A percentile compares a stretch with the other conserved stretches of the same genome.
phyloP scores from a whole-genome alignment of 2,888 invertebrate species.

The Quadroppia sp. region DNA sequence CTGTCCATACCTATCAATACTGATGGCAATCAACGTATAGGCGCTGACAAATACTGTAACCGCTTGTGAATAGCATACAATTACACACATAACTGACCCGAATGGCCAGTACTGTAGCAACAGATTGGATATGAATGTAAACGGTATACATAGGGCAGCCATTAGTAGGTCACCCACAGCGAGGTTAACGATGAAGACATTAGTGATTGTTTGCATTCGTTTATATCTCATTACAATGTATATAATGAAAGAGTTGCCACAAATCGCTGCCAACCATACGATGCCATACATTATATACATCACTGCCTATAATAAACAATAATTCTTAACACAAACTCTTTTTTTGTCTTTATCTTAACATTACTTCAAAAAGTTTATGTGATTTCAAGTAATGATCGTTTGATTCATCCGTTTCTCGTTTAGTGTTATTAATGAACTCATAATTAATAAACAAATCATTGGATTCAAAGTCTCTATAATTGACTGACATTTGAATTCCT shows the following conservation, averaged over 20 bases:
- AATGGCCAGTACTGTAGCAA: slow-evolving; percentile 82
- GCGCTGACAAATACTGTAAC: slow-evolving; percentile 59
- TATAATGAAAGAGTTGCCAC: slow-evolving; percentile 64
- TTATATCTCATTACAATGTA: slow-evolving; percentile 77
- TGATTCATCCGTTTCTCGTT: too few relatives aligned
- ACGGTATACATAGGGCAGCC: slow-evolving; percentile 84
- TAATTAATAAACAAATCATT: too few relatives aligned
- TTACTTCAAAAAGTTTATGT: neutral
- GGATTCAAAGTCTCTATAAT: too few relatives aligned
- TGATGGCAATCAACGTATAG: slow-evolving; percentile 84
- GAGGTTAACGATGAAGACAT: slow-evolving; percentile 78
- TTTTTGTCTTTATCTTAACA: neutral
- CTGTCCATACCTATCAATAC: slow-evolving; percentile 74
- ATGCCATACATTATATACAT: slow-evolving; percentile 53
- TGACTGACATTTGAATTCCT: too few relatives aligned
- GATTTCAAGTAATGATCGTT: neutral
- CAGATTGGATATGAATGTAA: slow-evolving; percentile 74
- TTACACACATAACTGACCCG: slow-evolving; percentile 71
- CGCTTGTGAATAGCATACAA: slow-evolving; percentile 73
- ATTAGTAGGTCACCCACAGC: slow-evolving; percentile 85
- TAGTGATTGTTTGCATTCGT: slow-evolving; percentile 80
- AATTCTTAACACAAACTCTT: neutral
- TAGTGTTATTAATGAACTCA: too few relatives aligned
- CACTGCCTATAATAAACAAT: neutral
- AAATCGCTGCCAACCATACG: slow-evolving; percentile 54